These are phyloP conservation scores for Bufo gargarizans DNA, from an alignment of 2,113 vertebrate genomes.

Conservation along the genomic window DNA sequence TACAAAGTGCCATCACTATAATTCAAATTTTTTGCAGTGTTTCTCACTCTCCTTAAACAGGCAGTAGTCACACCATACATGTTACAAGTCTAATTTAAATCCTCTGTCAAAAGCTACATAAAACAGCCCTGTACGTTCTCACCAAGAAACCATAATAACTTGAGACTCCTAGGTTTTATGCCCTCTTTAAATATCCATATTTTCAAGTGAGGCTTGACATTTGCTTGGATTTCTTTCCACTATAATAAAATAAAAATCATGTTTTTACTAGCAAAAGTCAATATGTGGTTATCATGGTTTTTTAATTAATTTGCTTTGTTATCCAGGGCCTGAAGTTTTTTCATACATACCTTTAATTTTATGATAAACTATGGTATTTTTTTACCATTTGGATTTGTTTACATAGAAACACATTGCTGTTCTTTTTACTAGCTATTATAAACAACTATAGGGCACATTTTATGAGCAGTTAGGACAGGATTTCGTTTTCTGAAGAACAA, in stretches of 20 bases:
- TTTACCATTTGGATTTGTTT: constrained; percentile 59
- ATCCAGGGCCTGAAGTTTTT: constrained; percentile 63
- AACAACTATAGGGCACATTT: constrained; percentile 78
- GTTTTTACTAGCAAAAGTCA: constrained; percentile 68
- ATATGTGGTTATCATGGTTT: constrained; percentile 69
- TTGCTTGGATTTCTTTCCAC: constrained; percentile 64
- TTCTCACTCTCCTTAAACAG: constrained; percentile 62
- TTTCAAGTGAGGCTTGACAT: constrained; percentile 75
- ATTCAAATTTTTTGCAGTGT: constrained; percentile 64
- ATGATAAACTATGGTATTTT: constrained; percentile 69
- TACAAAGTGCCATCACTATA: constrained; percentile 72
- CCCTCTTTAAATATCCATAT: constrained; percentile 78
- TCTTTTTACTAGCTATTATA: constrained; percentile 77
- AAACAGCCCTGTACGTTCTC: constrained; percentile 74
- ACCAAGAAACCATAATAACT: constrained; percentile 74
- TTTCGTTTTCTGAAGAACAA: constrained; percentile 69
- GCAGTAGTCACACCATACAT: constrained; percentile 68
- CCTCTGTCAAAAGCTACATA: constrained; percentile 75
- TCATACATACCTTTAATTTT: constrained; percentile 65
- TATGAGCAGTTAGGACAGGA: constrained; percentile 74
- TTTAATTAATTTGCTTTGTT: constrained; percentile 63
- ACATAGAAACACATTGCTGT: constrained; percentile 63
- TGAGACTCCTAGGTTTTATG: constrained; percentile 78
- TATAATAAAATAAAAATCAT: constrained; percentile 67
- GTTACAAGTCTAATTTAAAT: constrained; percentile 74